Evolutionary conservation across 2,797 vertebrate genomes (phyloP).

Genomic region (Enteromius treurensis): DNA sequence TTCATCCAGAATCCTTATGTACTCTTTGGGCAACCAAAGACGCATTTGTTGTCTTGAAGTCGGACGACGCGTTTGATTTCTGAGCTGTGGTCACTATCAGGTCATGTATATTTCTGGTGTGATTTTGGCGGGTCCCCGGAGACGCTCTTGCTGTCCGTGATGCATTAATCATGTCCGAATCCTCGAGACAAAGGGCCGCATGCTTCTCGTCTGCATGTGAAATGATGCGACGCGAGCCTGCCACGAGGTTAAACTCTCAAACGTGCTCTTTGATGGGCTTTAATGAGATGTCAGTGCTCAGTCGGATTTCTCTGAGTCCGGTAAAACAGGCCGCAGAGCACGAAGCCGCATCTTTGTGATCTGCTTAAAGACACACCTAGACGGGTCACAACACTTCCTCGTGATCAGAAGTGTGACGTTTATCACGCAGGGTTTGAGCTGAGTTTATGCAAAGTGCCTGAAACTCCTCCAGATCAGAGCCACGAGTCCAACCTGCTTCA

Average conservation of each 20-base stretch:
- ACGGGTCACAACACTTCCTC: neutral
- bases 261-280: constrained; percentile 24
- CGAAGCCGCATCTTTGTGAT: neutral
- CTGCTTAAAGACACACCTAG: neutral
- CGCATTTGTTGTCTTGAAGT: constrained; percentile 72
- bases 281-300: constrained; percentile 41
- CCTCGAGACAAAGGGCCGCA: constrained; percentile 18
- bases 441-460: neutral
- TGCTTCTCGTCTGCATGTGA: constrained; percentile 6
- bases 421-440: neutral
- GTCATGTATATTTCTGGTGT: constrained; percentile 66
- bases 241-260: constrained; percentile 16
- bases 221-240: constrained; percentile 8
- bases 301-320: neutral
- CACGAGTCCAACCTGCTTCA: neutral
- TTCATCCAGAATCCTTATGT: constrained; percentile 65
- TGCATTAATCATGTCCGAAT: constrained; percentile 33
- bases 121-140: constrained; percentile 22
- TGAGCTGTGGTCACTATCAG: constrained; percentile 60
- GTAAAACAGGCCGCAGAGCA: neutral
- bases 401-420: neutral
- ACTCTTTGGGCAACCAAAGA: constrained; percentile 69
- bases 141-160: neutral
- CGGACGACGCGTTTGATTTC: constrained; percentile 65
- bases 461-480: neutral